A percentile compares a stretch with the other conserved stretches of the same genome.
Conservation (phyloP, 2,113 vertebrate genomes). For the Coptodon bakossiorum region DNA sequence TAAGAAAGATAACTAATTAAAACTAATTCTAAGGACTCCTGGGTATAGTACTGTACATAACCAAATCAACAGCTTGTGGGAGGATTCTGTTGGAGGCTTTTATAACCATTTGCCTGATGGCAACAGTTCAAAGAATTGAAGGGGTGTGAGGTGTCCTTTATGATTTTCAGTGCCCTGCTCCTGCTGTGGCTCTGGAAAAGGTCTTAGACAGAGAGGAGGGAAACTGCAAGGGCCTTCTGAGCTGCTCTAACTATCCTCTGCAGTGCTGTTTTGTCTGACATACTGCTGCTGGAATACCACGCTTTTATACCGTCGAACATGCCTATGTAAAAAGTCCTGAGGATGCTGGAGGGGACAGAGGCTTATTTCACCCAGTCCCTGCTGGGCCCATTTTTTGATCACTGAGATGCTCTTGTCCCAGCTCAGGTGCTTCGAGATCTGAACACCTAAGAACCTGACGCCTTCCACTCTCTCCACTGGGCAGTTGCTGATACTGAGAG, state of each 20-base stretch:
- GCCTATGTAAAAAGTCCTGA: neutral
- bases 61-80: neutral
- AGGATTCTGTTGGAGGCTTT: neutral
- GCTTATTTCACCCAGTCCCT: neutral
- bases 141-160: neutral
- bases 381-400: rapidly evolving
- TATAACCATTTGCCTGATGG: neutral
- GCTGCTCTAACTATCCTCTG: neutral
- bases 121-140: neutral
- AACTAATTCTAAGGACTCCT: neutral
- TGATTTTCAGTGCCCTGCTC: neutral
- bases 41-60: neutral
- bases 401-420: neutral
- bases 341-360: neutral
- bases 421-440: neutral
- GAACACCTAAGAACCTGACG: neutral
- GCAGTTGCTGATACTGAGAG: neutral
- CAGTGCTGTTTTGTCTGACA: neutral
- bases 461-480: neutral
- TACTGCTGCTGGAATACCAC: neutral
- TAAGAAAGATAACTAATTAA: neutral
- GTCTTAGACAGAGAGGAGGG: neutral
- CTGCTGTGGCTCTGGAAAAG: neutral
- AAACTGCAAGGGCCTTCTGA: neutral
- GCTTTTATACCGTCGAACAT: neutral